These are phyloP conservation scores for Fratercula arctica DNA, from an alignment of 2,797 vertebrate species.

Conservation along the genomic window DNA sequence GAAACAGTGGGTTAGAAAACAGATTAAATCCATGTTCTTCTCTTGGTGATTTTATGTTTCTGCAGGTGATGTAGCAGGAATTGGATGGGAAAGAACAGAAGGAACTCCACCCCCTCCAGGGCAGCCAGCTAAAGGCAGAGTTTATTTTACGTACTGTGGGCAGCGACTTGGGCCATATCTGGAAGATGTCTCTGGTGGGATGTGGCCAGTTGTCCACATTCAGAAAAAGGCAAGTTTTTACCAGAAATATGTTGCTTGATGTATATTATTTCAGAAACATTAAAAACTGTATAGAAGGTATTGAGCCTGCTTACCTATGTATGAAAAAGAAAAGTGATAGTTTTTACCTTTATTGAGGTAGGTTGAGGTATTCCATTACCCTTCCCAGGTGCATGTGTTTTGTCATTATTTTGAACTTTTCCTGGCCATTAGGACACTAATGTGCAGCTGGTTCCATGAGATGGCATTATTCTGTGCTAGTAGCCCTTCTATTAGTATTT, in stretches of 20 bases:
- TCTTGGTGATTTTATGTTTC: neutral
- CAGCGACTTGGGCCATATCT: slow-evolving; percentile 90
- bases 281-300: neutral
- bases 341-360: neutral
- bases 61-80: slow-evolving; percentile 93
- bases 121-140: slow-evolving; percentile 94
- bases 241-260: neutral
- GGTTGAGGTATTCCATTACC: neutral
- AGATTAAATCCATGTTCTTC: neutral
- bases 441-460: neutral
- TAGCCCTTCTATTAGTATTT: neutral
- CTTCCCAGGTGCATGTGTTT: neutral
- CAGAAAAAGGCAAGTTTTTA: slow-evolving; percentile 90
- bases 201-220: slow-evolving; percentile 99
- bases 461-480: neutral
- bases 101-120: slow-evolving; percentile 95
- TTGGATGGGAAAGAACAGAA: slow-evolving; percentile 97
- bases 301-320: neutral
- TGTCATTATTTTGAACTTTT: neutral
- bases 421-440: neutral
- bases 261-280: neutral
- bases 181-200: slow-evolving; percentile 96
- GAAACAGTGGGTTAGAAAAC: neutral
- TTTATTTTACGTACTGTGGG: slow-evolving; percentile 97
- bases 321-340: neutral